These are phyloP conservation scores for Unio pictorum DNA, from an alignment of 2,888 invertebrate genomes.

Conservation along the genomic window DNA sequence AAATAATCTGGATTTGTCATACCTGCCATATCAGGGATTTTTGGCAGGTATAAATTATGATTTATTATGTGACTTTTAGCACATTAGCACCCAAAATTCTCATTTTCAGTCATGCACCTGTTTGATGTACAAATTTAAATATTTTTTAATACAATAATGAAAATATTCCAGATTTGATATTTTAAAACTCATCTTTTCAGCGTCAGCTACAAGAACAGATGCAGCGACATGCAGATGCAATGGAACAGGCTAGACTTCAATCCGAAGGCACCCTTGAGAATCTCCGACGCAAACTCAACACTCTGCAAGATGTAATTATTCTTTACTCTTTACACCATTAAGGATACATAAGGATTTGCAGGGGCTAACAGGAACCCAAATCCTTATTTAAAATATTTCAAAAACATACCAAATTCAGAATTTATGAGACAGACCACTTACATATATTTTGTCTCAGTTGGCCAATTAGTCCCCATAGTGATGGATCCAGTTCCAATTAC, in stretches of 20 bases:
- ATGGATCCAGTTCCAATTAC: too few species aligned
- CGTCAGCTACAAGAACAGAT: conserved; percentile 62
- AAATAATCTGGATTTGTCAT: too few species aligned
- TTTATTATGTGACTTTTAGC: too few species aligned
- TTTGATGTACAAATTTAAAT: background rate
- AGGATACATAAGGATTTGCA: background rate
- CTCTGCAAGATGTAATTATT: conserved; percentile 57
- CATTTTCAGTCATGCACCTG: background rate
- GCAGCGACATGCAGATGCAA: conserved; percentile 57
- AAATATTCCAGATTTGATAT: background rate
- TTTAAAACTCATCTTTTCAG: conserved; percentile 29
- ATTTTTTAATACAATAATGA: background rate
- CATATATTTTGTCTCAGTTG: too few species aligned
- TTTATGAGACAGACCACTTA: too few species aligned
- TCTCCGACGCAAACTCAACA: conserved; percentile 57
- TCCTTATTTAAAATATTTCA: too few species aligned
- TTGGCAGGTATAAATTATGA: too few species aligned
- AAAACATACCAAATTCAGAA: too few species aligned
- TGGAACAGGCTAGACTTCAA: conserved; percentile 59
- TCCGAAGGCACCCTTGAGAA: conserved; percentile 63
- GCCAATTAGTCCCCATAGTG: too few species aligned
- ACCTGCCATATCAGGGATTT: too few species aligned
- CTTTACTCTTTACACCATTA: background rate
- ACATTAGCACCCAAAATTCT: too few species aligned
- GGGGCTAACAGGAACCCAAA: too few species aligned